A percentile compares a stretch with the other conserved stretches of the same genome.
phyloP scores from a whole-genome alignment of 2,113 vertebrate species.

The Brienomyrus longianalis region DNA sequence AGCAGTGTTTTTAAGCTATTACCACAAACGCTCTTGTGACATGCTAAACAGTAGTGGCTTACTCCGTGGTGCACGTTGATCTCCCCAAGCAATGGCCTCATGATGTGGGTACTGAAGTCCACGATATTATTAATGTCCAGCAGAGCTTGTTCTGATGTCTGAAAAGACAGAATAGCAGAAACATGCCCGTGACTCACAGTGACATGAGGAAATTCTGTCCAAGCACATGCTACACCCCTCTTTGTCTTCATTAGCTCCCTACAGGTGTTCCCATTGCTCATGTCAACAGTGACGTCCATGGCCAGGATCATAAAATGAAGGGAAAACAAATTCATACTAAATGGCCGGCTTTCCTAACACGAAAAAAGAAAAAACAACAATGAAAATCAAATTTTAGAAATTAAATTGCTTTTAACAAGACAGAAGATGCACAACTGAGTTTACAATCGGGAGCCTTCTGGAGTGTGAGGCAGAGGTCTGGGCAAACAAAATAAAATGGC shows the following conservation, averaged over 20 bases:
- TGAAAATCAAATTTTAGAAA: neutral
- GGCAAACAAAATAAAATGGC: neutral
- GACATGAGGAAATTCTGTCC: neutral
- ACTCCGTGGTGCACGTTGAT: conserved; percentile 90
- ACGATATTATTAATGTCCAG: conserved; percentile 88
- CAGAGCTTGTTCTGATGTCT: conserved; percentile 78
- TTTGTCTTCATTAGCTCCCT: neutral
- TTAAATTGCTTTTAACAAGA: neutral
- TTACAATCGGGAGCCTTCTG: neutral
- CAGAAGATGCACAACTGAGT: neutral
- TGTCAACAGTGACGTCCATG: neutral
- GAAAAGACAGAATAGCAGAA: neutral
- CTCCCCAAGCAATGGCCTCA: conserved; percentile 91
- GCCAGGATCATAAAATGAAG: neutral
- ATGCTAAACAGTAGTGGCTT: conserved; percentile 31
- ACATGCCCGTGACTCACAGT: neutral
- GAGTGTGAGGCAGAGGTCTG: neutral
- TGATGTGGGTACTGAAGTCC: conserved; percentile 87
- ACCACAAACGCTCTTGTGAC: neutral
- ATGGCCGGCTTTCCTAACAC: neutral
- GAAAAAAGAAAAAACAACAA: neutral
- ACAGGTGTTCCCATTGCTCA: neutral
- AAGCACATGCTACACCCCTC: neutral
- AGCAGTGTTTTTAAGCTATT: neutral
- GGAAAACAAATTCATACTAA: neutral